Evolutionary conservation across 2,113 vertebrate species (phyloP), one percentile per base, ranked within the genome.

Genomic region (Eolophus roseicapilla): DNA sequence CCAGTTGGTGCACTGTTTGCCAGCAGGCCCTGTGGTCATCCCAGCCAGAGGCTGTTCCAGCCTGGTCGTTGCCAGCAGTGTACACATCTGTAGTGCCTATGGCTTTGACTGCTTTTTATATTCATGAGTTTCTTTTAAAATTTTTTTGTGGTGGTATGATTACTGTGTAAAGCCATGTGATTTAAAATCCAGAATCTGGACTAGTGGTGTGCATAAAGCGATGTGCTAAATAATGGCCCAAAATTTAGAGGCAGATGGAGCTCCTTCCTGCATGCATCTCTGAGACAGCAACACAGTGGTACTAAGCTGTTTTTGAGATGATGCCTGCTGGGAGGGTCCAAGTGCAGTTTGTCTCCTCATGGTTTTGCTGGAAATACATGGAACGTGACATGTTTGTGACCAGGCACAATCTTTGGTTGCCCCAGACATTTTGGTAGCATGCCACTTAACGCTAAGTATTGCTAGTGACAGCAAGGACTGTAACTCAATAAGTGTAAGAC

Each of bases 1-100:
- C 64, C 33, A 43, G 23, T 9, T 1, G 3, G 5, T 2, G 2
- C 0, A 0, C 3, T 69, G 13, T 55, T 14, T 69, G 77, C 35
- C 2, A 2, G 17, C 52, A 86, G 49, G 5, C 21, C 49, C 47
- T 0, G 0, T 0, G 0, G 21, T 20, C 2, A 1, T 27, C 20
- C 35, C 33, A 70, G 60, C 7, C 82, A 96, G 83, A 93, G 94
- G 74, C 78, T 29, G 23, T 93, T 95, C 88, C 94, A 55, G 44
- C 57, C 79, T 87, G 69, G 76, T 92, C 4, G 19, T 68, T 88
- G 85, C 82, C 94, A 90, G 91, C 63, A 91, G 80, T 3, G 3
- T 33, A 60, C 71, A 85, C 86, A 94, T 95, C 92, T 95, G 15
- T 21, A 65, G 50, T 93, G 89, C 93, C 44, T 35, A 82, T 70